Conservation (phyloP, 2,888 invertebrate species). For the Andrena hattorfiana region DNA sequence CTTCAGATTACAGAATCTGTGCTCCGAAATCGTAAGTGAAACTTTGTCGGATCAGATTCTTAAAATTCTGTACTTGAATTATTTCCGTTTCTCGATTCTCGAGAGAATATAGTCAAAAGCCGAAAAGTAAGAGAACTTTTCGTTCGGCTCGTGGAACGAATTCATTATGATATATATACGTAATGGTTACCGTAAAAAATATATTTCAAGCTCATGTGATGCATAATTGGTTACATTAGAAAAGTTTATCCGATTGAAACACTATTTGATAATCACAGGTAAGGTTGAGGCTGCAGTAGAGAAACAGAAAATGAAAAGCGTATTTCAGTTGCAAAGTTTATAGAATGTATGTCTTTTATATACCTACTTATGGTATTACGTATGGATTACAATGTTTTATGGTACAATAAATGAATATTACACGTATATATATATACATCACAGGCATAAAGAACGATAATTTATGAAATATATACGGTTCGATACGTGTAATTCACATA, state of each 20-base stretch:
- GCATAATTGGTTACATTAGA: conserved; percentile 26
- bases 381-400: conserved; percentile 27
- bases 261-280: conserved; percentile 25
- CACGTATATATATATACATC: conserved; percentile 37
- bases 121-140: background rate
- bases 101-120: no score
- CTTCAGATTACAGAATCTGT: background rate
- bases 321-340: conserved; percentile 1
- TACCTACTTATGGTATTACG: conserved; percentile 13
- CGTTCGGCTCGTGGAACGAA: conserved; percentile 6
- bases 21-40: background rate
- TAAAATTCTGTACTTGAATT: background rate
- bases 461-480: conserved; percentile 33
- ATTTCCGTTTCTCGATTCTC: background rate
- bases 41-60: background rate
- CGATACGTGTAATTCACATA: conserved; percentile 35
- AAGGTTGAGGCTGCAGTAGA: conserved; percentile 22
- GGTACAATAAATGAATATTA: conserved; percentile 40
- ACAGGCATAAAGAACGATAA: conserved; percentile 31
- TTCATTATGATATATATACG: background rate
- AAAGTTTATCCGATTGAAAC: conserved; percentile 30
- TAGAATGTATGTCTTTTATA: conserved; percentile 23
- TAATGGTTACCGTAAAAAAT: conserved; percentile 46
- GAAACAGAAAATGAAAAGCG: conserved; percentile 5
- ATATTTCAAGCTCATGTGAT: conserved; percentile 48